Evolutionary conservation across 2,888 invertebrate genomes (phyloP).

Genomic region (Eutolmus rufibarbis): DNA sequence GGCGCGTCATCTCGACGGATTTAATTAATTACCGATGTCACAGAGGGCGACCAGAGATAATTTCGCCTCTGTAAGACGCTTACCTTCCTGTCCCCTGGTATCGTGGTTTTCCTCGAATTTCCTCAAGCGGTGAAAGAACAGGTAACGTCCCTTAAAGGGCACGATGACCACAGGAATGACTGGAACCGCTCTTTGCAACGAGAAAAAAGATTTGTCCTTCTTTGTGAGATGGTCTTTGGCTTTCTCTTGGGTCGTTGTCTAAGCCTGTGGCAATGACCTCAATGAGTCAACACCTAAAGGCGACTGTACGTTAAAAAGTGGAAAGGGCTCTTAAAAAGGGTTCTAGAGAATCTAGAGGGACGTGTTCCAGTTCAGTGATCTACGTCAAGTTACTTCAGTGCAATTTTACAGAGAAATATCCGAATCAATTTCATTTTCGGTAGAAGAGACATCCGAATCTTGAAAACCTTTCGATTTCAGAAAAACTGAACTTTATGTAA

Average conservation of each 20-base stretch:
- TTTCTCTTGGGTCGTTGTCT: not conserved
- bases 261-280: not conserved
- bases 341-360: not conserved
- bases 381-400: no score
- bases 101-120: not conserved
- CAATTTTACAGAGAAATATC: no score
- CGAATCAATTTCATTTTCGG: no score
- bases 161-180: not conserved
- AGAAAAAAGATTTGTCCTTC: not conserved
- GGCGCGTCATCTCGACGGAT: not conserved
- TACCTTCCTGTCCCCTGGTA: not conserved
- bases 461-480: no score
- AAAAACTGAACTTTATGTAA: no score
- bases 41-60: not conserved
- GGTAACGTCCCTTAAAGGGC: not conserved
- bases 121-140: not conserved
- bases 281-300: not conserved
- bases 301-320: not conserved
- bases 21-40: slow-evolving; percentile 16
- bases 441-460: no score
- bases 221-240: not conserved
- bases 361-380: not conserved
- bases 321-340: not conserved
- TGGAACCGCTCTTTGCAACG: not conserved
- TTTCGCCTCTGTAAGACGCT: not conserved